These are phyloP conservation scores for Stegana nigrithorax DNA, from an alignment of 2,888 invertebrate genomes.

Conservation along the genomic window DNA sequence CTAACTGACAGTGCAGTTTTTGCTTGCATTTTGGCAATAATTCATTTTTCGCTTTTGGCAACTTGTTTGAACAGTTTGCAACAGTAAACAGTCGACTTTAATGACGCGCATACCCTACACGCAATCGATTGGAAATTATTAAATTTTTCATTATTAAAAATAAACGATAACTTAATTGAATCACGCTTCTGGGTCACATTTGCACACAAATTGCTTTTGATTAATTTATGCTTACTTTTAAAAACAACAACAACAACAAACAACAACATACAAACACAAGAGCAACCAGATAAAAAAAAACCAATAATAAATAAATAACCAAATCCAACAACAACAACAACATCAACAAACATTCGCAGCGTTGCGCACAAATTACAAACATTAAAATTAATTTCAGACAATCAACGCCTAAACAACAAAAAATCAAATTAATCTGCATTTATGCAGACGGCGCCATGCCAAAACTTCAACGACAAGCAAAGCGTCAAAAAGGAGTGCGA, in stretches of 20 bases:
- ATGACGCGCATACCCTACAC: slow-evolving; percentile 21
- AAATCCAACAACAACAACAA: slow-evolving; percentile 14
- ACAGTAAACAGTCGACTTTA: too few relatives aligned
- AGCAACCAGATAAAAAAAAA: slow-evolving; percentile 2
- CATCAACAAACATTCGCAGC: too few relatives aligned
- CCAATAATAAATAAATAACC: background rate
- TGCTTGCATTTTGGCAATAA: too few relatives aligned
- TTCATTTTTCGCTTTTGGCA: too few relatives aligned
- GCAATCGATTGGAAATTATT: slow-evolving; percentile 23
- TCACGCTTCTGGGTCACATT: slow-evolving; percentile 29
- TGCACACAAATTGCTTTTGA: slow-evolving; percentile 34
- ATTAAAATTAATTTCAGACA: too few relatives aligned
- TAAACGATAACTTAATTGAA: slow-evolving; percentile 49
- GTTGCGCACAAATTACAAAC: too few relatives aligned
- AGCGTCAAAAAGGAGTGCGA: too few relatives aligned
- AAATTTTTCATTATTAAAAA: slow-evolving; percentile 28
- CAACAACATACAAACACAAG: slow-evolving; percentile 8
- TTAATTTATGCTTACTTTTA: background rate
- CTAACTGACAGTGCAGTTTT: background rate
- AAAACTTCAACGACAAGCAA: too few relatives aligned
- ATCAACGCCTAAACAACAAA: too few relatives aligned
- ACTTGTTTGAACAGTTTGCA: background rate
- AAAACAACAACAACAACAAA: too few relatives aligned
- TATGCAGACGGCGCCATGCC: too few relatives aligned
- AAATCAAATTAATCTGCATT: too few relatives aligned